Conservation (phyloP, 1,140 invertebrate genomes). For the Venustaconcha ellipsiformis region DNA sequence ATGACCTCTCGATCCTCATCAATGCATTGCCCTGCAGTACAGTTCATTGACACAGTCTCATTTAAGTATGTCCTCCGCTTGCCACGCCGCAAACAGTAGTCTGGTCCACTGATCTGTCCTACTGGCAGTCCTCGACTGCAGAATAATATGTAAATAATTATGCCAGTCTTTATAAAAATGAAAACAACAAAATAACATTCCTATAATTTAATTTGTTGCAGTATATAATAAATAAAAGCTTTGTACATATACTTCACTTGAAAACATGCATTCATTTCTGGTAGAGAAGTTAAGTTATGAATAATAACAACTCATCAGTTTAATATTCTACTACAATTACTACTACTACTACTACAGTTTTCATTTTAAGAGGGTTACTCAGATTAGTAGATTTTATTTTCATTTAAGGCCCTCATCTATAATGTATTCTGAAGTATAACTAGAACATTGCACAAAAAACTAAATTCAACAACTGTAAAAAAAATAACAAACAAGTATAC, state of each 20-base stretch:
- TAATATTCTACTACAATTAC: background rate
- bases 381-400: no score
- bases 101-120: conserved; percentile 59
- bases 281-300: background rate
- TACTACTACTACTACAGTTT: background rate
- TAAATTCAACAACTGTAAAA: no score
- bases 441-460: no score
- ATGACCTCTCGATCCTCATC: conserved; percentile 36
- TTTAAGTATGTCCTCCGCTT: conserved; percentile 32
- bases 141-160: conserved; percentile 12
- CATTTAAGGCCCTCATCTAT: no score
- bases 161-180: background rate
- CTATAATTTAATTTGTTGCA: background rate
- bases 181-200: background rate
- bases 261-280: background rate
- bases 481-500: no score
- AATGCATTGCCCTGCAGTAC: conserved; percentile 32
- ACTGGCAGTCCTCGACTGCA: conserved; percentile 54
- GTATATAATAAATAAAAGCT: background rate
- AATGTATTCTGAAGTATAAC: no score
- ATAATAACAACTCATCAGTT: background rate
- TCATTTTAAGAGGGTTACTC: no score
- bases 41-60: conserved; percentile 31
- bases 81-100: conserved; percentile 55
- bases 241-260: background rate